Percentiles rank a stretch among this genome's conserved stretches.
These are phyloP conservation scores for Phylloscopus trochiloides DNA, from an alignment of 2,113 vertebrate genomes.

Conservation along the genomic window DNA sequence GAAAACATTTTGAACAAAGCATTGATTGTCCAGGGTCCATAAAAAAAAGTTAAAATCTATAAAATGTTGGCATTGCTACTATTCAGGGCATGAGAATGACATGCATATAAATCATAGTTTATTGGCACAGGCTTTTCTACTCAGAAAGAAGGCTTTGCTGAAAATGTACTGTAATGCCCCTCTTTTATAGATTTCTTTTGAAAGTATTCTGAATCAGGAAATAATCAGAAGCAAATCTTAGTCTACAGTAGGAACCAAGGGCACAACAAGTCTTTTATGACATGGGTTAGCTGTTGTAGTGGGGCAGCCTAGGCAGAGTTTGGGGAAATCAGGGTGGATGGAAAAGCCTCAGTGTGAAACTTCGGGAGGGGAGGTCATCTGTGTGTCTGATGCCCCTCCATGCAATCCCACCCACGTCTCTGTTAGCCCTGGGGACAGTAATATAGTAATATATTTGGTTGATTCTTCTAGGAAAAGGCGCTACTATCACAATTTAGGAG, in stretches of 20 bases:
- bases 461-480: background rate
- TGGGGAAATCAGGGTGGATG: background rate
- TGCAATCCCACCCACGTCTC: background rate
- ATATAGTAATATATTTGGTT: background rate
- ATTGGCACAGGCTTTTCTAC: background rate
- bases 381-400: background rate
- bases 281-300: background rate
- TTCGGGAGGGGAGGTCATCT: background rate
- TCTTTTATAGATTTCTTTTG: background rate
- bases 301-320: background rate
- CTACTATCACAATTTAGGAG: background rate
- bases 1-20: conserved; percentile 62
- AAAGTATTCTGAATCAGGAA: background rate
- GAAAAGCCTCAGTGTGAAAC: background rate
- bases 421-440: background rate
- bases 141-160: conserved; percentile 1
- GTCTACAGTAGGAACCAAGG: background rate
- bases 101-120: conserved; percentile 33
- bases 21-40: conserved; percentile 36
- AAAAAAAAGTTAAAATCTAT: conserved; percentile 37
- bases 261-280: background rate
- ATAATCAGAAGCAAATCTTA: background rate
- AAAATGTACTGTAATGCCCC: background rate
- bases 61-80: conserved; percentile 29
- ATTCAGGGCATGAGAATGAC: conserved; percentile 48